These are phyloP conservation scores for Linepithema humile DNA, from an alignment of 1,140 invertebrate species.

Conservation along the genomic window DNA sequence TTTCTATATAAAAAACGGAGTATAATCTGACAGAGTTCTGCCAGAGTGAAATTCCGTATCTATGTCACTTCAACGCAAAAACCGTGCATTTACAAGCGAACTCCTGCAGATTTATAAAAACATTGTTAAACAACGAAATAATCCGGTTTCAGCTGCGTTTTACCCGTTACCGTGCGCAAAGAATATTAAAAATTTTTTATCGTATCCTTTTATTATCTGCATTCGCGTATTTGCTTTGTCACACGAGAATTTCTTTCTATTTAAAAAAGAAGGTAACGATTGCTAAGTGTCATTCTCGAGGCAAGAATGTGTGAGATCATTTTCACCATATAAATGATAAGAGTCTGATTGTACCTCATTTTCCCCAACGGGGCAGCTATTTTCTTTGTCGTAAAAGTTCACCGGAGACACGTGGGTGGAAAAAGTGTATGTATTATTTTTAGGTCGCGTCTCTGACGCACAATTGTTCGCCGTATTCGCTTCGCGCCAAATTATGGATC, in stretches of 20 bases:
- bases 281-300: not conserved
- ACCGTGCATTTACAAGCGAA: constrained; percentile 15
- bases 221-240: not conserved
- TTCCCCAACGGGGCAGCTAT: not conserved
- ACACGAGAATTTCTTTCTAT: not conserved
- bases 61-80: constrained; percentile 3
- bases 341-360: constrained; percentile 3
- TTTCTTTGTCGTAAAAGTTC: constrained; percentile 22
- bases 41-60: not conserved
- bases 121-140: not conserved
- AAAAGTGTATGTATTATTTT: constrained; percentile 42
- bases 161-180: not conserved
- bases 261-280: not conserved
- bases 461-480: constrained; percentile 4
- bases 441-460: constrained; percentile 33
- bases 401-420: not conserved
- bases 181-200: not conserved
- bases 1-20: not conserved
- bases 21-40: constrained; percentile 12
- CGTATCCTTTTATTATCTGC: not conserved
- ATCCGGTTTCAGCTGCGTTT: not conserved
- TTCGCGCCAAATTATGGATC: constrained; percentile 15
- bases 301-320: constrained; percentile 18
- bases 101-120: not conserved
- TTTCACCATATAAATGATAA: constrained; percentile 28